phyloP scores from a whole-genome alignment of 2,797 vertebrate genomes.

The Podargus strigoides region DNA sequence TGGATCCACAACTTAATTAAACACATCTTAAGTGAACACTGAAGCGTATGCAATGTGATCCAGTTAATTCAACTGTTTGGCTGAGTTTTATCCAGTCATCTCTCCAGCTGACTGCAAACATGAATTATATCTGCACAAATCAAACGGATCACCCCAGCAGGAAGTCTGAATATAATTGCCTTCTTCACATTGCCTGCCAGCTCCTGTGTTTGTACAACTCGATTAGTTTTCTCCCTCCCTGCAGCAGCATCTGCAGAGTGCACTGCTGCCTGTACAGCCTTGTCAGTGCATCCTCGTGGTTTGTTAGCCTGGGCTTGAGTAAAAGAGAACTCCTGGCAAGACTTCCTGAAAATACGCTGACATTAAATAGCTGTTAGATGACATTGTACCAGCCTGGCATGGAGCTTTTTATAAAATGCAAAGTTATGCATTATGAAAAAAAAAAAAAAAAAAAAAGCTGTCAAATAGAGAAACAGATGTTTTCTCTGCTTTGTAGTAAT shows the following conservation, averaged over 20 bases:
- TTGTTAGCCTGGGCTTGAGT: background rate
- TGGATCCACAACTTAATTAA: background rate
- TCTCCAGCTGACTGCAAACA: background rate
- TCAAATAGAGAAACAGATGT: background rate
- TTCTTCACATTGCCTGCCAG: background rate
- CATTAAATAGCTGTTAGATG: background rate
- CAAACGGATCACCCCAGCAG: background rate
- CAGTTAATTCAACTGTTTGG: background rate
- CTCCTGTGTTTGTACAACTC: background rate
- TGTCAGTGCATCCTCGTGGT: background rate
- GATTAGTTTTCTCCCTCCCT: background rate
- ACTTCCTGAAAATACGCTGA: background rate
- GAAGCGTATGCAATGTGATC: background rate
- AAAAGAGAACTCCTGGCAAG: background rate
- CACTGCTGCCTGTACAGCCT: background rate
- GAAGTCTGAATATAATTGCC: background rate
- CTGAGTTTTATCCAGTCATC: background rate
- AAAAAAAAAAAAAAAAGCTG: background rate
- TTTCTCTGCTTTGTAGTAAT: background rate
- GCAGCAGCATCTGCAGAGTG: background rate
- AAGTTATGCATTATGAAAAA: background rate
- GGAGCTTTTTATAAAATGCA: background rate
- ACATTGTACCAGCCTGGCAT: background rate
- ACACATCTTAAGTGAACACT: background rate
- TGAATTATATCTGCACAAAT: background rate